Evolutionary conservation across 92 coral and sea anemone species (phyloP), one percentile per base, ranked within the genome.

Genomic region (Ricordea florida): DNA sequence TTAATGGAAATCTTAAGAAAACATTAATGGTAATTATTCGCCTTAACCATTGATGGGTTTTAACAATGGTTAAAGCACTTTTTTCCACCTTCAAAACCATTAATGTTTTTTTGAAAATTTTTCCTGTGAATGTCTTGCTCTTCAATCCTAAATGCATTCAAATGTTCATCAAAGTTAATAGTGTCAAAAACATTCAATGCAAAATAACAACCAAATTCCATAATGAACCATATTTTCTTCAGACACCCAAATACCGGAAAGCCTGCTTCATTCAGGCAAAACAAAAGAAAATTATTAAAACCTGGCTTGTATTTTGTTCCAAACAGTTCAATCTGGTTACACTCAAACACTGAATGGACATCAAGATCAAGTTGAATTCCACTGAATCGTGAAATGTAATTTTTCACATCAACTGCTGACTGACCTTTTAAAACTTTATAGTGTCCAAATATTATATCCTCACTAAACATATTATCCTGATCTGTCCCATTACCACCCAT

Each of bases 111-210:
- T n/a, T n/a, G n/a, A n/a, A n/a, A n/a, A n/a, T n/a, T n/a, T n/a
- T n/a, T n/a, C n/a, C n/a, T n/a, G n/a, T n/a, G n/a, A n/a, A n/a
- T n/a, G n/a, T n/a, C n/a, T n/a, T n/a, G n/a, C 43, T 78, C 84
- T 14, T 43, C 26, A 32, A 78, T 56, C 29, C 55, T 33, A 26
- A 17, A 56, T 55, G 84, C 67, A 35, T 66, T 78, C 28, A 78
- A 41, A 29, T 29, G 21, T n/a, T 47, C 53, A 31, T 26, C 18
- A 33, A 40, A 78, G 36, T 27, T n/a, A 10, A 66, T 17, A 9
- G 70, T 72, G 8, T 72, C 79, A 44, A 56, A 22, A 11, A 38
- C 34, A 5, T 72, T 26, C 11, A 72, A 16, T 8, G 37, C 53
- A 72, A 72, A 72, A 58, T 40, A 72, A 33, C 72, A 28, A 6